Conservation (phyloP, 2,797 vertebrate genomes). For the Toxotes lorentzi region DNA sequence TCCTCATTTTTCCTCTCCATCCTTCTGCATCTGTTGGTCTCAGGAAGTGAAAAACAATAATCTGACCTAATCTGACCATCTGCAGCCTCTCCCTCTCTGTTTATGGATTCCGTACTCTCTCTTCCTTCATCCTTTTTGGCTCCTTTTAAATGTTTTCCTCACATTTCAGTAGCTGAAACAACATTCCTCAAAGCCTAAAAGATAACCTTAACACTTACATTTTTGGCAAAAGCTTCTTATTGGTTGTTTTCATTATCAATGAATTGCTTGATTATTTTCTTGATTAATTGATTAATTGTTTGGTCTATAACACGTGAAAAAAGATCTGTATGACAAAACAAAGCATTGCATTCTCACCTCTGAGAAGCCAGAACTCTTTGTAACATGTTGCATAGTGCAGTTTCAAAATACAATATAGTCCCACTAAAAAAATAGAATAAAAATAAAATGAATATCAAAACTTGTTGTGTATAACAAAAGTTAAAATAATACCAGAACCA, state of each 20-base stretch:
- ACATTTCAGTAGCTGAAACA: background rate
- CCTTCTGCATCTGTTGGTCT: conserved; percentile 59
- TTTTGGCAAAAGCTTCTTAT: background rate
- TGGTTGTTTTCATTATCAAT: background rate
- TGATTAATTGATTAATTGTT: background rate
- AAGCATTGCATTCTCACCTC: background rate
- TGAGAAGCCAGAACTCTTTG: background rate
- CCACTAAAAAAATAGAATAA: background rate
- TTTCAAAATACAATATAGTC: too few relatives aligned
- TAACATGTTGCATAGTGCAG: background rate
- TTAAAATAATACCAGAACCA: background rate
- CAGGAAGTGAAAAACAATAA: conserved; percentile 64
- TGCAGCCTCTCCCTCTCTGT: conserved; percentile 39
- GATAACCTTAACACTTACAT: background rate
- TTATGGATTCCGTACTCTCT: background rate
- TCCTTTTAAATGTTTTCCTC: conserved; percentile 9
- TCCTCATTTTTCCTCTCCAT: conserved; percentile 28
- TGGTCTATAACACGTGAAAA: background rate
- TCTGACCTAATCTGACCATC: conserved; percentile 75
- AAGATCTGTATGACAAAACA: background rate
- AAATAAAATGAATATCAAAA: too few relatives aligned
- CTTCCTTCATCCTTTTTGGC: background rate
- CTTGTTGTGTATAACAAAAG: background rate
- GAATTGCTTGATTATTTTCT: background rate
- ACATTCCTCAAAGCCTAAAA: background rate